A percentile compares a stretch with the other conserved stretches of the same genome.
Evolutionary conservation across 2,797 vertebrate genomes (phyloP).

Genomic region (Hypotaenidia philippensis): DNA sequence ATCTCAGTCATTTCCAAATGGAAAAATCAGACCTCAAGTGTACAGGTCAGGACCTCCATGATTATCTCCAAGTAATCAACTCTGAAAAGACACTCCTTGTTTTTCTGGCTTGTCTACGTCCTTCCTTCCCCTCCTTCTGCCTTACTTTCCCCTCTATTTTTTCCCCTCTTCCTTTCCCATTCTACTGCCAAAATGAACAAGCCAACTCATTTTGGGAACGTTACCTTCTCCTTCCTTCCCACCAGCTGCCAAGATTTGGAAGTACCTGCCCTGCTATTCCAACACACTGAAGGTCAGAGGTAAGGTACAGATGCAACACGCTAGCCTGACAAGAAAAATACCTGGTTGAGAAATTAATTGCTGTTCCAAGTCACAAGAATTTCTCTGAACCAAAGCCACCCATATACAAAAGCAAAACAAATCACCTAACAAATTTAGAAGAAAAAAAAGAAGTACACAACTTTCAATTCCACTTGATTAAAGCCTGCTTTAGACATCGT

Average conservation of each 20-base stretch:
- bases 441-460: not conserved
- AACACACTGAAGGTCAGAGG: not conserved
- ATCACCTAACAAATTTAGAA: not conserved
- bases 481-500: not conserved
- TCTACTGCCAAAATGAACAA: not conserved
- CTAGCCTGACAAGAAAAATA: not conserved
- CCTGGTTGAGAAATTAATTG: not conserved
- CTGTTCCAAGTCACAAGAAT: not conserved
- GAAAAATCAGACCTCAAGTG: not conserved
- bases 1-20: not conserved
- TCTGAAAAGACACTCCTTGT: constrained; percentile 31
- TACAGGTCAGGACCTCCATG: not conserved
- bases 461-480: not conserved
- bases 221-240: not conserved
- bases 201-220: not conserved
- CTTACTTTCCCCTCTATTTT: not conserved
- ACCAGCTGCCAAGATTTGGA: not conserved
- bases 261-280: not conserved
- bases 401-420: not conserved
- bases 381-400: not conserved
- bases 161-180: not conserved
- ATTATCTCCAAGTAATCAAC: not conserved
- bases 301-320: not conserved
- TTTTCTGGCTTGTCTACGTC: not conserved
- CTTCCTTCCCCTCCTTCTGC: not conserved